phyloP scores from a whole-genome alignment of 2,888 invertebrate species.

The Pollenia angustigena region DNA sequence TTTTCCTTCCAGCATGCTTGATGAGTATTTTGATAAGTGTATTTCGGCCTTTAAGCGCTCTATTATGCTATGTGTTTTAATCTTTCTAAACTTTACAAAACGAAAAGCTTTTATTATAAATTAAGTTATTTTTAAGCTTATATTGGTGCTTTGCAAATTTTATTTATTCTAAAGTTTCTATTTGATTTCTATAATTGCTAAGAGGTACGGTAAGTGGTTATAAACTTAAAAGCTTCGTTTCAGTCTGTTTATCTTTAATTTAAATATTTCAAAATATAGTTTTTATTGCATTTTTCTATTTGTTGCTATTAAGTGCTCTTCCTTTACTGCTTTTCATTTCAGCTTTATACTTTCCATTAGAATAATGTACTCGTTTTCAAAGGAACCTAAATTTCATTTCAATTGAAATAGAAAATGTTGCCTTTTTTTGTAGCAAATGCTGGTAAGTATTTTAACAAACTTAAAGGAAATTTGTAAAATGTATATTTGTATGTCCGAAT shows the following conservation, averaged over 20 bases:
- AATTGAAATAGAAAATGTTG: constrained; percentile 39
- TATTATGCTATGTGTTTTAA: no score
- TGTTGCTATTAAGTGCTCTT: neutral
- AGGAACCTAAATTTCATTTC: constrained; percentile 46
- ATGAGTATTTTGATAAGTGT: no score
- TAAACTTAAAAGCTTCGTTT: no score
- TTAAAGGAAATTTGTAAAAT: constrained; percentile 14
- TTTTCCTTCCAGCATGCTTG: no score
- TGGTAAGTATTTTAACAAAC: neutral
- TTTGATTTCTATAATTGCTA: neutral
- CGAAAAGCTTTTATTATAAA: no score
- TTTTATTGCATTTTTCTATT: constrained; percentile 22
- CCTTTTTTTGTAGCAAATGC: neutral
- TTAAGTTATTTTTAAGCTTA: no score
- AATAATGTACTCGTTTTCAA: constrained; percentile 57
- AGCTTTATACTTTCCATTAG: constrained; percentile 57
- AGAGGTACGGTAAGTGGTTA: no score
- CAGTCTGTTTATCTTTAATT: no score
- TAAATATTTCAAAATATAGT: neutral
- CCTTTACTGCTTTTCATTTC: constrained; percentile 36
- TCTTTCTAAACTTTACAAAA: no score
- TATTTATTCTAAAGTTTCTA: neutral
- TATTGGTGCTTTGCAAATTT: neutral
- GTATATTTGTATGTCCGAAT: neutral
- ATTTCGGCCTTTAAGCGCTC: no score